Evolutionary conservation across 2,113 vertebrate species (phyloP).

Genomic region (Corythoichthys haematopterus): DNA sequence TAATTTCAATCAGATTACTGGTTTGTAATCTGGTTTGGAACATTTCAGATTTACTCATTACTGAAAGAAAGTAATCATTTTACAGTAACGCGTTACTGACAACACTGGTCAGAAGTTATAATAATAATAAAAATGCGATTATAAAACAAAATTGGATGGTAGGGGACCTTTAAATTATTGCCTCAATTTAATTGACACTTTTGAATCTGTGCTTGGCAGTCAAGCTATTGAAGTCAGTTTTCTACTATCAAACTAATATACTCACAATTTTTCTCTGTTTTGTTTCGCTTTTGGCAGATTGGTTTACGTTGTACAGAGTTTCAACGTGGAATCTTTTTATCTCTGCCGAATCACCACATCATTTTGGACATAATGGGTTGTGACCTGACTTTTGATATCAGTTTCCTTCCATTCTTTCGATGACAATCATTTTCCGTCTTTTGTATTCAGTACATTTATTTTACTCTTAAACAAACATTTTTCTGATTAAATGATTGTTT

Average conservation of each 20-base stretch:
- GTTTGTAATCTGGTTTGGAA: no score
- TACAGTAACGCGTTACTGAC: no score
- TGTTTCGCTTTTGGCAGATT: not conserved
- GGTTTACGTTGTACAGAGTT: not conserved
- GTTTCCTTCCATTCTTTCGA: conserved; percentile 38
- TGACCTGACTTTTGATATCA: conserved; percentile 17
- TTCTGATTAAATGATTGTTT: conserved; percentile 19
- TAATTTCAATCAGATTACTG: no score
- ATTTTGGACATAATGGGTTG: conserved; percentile 18
- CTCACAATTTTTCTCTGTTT: not conserved
- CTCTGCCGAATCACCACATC: not conserved
- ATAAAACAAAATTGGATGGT: no score
- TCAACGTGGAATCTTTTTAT: not conserved
- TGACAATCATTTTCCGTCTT: conserved; percentile 48
- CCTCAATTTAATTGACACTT: not conserved
- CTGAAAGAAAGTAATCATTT: no score
- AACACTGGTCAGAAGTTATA: no score
- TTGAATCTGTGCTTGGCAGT: not conserved
- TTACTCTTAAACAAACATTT: conserved; percentile 9
- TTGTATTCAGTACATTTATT: conserved; percentile 29
- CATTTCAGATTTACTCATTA: no score
- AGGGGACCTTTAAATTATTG: no score
- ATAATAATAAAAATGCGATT: no score
- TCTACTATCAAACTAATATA: not conserved
- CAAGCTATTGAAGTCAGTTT: not conserved